These are phyloP conservation scores for Himalopsyche tibetana DNA, from an alignment of 2,888 invertebrate species.

Conservation along the genomic window DNA sequence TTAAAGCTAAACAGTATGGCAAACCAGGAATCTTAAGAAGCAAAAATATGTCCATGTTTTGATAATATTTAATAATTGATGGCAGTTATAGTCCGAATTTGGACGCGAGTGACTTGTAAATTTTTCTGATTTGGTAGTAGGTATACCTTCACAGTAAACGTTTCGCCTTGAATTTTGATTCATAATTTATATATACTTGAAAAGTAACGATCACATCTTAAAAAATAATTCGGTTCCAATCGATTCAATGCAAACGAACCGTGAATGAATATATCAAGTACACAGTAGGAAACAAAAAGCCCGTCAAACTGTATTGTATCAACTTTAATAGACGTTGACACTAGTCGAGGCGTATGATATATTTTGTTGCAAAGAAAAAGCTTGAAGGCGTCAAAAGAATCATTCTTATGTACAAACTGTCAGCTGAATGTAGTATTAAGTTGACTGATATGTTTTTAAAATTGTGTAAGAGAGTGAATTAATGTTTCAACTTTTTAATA, in stretches of 20 bases:
- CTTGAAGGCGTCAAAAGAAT: too few relatives aligned
- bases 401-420: too few relatives aligned
- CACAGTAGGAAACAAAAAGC: slow-evolving; percentile 34
- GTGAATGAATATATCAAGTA: slow-evolving; percentile 30
- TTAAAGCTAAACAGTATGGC: too few relatives aligned
- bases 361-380: too few relatives aligned
- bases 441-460: too few relatives aligned
- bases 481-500: too few relatives aligned
- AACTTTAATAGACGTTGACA: neutral
- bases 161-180: slow-evolving; percentile 17
- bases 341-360: neutral
- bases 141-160: neutral
- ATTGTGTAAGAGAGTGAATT: too few relatives aligned
- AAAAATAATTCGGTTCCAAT: slow-evolving; percentile 31
- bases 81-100: neutral
- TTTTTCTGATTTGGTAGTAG: neutral
- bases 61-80: neutral
- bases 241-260: slow-evolving; percentile 30
- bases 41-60: too few relatives aligned
- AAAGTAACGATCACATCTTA: neutral
- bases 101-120: neutral
- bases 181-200: slow-evolving; percentile 20
- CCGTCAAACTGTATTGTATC: neutral
- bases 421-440: too few relatives aligned
- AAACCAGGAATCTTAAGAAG: too few relatives aligned